These are phyloP conservation scores for Rhagonycha lutea DNA, from an alignment of 2,888 invertebrate species.

Conservation along the genomic window DNA sequence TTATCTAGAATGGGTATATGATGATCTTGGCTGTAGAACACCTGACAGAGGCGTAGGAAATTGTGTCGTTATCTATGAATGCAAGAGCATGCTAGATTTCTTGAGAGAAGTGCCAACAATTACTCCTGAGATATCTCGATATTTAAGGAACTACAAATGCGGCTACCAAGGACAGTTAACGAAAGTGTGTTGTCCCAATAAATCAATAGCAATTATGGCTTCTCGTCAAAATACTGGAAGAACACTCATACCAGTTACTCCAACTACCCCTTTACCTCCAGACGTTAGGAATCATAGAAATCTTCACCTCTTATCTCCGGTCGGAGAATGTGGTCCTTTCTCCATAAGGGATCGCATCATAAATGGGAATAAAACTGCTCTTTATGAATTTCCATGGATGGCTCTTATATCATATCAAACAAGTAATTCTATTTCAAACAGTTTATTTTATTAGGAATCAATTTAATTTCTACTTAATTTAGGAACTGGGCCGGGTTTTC, in stretches of 20 bases:
- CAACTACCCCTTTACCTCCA: conserved; percentile 35
- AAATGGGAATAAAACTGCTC: conserved; percentile 63
- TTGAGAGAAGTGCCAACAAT: neutral
- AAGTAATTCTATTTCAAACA: conserved; percentile 15
- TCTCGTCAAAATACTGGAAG: neutral
- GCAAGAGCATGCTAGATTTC: conserved; percentile 35
- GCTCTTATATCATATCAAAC: conserved; percentile 65
- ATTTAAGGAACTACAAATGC: conserved; percentile 17
- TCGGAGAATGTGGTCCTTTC: conserved; percentile 61
- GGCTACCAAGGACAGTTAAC: neutral
- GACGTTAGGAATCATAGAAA: conserved; percentile 49
- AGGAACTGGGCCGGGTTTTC: conserved; percentile 35
- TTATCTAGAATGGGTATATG: conserved; percentile 18
- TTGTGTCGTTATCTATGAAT: conserved; percentile 48
- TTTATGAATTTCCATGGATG: conserved; percentile 79
- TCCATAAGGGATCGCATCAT: conserved; percentile 42
- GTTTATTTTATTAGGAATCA: neutral
- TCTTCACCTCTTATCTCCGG: conserved; percentile 43
- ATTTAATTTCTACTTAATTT: neutral
- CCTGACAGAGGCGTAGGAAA: conserved; percentile 45
- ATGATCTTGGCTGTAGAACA: conserved; percentile 43
- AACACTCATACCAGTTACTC: neutral
- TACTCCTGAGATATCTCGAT: neutral
- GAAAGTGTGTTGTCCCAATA: neutral
- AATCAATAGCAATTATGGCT: neutral